Evolutionary conservation across 2,888 invertebrate genomes (phyloP).

Genomic region (Xiphydria camelus): DNA sequence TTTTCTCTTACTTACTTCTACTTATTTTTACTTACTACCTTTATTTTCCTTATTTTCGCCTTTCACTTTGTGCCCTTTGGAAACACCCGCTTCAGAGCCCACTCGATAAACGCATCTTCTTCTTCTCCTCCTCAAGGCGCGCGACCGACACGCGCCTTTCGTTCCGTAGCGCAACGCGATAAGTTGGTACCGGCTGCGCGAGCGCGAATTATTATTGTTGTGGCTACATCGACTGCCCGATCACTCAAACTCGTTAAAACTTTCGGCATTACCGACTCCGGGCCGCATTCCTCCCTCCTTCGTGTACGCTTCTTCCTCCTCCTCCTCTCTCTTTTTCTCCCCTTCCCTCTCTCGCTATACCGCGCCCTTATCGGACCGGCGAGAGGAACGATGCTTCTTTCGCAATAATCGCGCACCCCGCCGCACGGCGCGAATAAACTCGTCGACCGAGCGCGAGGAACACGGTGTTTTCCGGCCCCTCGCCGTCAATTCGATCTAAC

Average conservation of each 20-base stretch:
- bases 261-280: constrained; percentile 54
- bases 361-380: background rate
- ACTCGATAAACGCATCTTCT: no score
- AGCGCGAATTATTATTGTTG: constrained; percentile 52
- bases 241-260: constrained; percentile 58
- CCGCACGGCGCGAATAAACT: no score
- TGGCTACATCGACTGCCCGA: constrained; percentile 54
- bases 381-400: background rate
- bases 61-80: no score
- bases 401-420: no score
- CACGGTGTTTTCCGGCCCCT: background rate
- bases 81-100: no score
- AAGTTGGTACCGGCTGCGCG: constrained; percentile 45
- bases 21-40: no score
- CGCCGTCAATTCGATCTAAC: constrained; percentile 1
- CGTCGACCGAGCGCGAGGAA: no score
- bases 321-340: constrained; percentile 10
- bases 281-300: constrained; percentile 44
- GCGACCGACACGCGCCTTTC: background rate
- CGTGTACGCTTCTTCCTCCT: no score
- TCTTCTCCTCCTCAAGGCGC: background rate
- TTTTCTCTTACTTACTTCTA: no score
- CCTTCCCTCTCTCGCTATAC: constrained; percentile 1
- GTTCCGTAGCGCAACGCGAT: constrained; percentile 35
- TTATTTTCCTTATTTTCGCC: no score